These are phyloP conservation scores for Odontomyia ornata DNA, from an alignment of 2,888 invertebrate genomes.

Conservation along the genomic window DNA sequence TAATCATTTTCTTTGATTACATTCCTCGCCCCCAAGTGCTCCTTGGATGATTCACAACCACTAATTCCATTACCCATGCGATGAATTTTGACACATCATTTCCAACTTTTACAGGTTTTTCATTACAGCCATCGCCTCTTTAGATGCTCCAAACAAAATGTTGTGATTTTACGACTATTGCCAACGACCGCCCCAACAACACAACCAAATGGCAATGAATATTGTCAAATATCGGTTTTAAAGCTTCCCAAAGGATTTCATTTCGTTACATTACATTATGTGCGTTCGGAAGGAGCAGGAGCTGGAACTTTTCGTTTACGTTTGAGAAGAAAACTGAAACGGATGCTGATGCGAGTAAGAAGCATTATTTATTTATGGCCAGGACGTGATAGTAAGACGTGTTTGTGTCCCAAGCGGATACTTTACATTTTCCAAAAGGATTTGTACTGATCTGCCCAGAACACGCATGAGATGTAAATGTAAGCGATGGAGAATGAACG, in stretches of 20 bases:
- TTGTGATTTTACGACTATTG: slow-evolving; percentile 12
- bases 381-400: slow-evolving; percentile 41
- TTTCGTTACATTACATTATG: slow-evolving; percentile 12
- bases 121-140: slow-evolving; percentile 13
- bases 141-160: background rate
- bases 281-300: background rate
- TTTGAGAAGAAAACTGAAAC: slow-evolving; percentile 1
- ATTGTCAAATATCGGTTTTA: slow-evolving; percentile 34
- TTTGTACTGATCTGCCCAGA: slow-evolving; percentile 29
- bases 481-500: background rate
- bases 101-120: slow-evolving; percentile 28
- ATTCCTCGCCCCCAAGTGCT: too few relatives aligned
- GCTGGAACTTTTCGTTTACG: background rate
- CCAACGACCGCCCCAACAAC: background rate
- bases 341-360: slow-evolving; percentile 19
- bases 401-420: slow-evolving; percentile 39
- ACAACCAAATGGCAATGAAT: slow-evolving; percentile 27
- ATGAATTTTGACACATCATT: slow-evolving; percentile 30
- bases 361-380: slow-evolving; percentile 47
- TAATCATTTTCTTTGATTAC: too few relatives aligned
- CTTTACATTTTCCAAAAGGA: slow-evolving; percentile 30
- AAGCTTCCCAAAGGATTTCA: slow-evolving; percentile 33
- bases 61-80: slow-evolving; percentile 9
- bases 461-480: slow-evolving; percentile 32
- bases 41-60: too few relatives aligned